phyloP scores from a whole-genome alignment of 2,113 vertebrate genomes.

The Nothocercus julius region DNA sequence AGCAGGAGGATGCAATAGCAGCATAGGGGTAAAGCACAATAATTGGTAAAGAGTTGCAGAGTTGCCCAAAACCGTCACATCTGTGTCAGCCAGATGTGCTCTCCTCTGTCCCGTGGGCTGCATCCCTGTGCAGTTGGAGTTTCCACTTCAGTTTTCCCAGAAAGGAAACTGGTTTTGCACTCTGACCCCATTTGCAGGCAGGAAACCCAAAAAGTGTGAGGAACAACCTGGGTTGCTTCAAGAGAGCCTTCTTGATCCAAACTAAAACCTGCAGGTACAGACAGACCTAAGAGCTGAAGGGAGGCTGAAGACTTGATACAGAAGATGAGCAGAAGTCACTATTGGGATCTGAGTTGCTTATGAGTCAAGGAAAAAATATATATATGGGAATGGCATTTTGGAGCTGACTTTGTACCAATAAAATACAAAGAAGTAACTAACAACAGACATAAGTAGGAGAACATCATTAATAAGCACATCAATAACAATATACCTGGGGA shows the following conservation, averaged over 20 bases:
- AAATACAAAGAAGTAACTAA: background rate
- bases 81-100: rapidly evolving
- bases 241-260: background rate
- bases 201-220: background rate
- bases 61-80: background rate
- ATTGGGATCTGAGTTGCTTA: background rate
- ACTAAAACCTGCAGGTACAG: rapidly evolving
- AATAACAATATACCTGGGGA: background rate
- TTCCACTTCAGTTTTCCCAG: background rate
- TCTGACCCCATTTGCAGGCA: background rate
- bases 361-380: rapidly evolving
- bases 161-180: background rate
- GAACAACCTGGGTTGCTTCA: background rate
- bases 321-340: background rate
- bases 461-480: background rate
- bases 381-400: background rate
- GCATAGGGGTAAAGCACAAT: rapidly evolving
- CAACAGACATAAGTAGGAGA: background rate
- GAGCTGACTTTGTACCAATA: background rate
- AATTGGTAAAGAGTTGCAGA: background rate
- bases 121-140: rapidly evolving
- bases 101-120: background rate
- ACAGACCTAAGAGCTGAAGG: background rate
- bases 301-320: background rate
- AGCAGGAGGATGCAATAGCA: background rate